phyloP scores from a whole-genome alignment of 2,888 invertebrate species.

The Chrysolina oricalcia region DNA sequence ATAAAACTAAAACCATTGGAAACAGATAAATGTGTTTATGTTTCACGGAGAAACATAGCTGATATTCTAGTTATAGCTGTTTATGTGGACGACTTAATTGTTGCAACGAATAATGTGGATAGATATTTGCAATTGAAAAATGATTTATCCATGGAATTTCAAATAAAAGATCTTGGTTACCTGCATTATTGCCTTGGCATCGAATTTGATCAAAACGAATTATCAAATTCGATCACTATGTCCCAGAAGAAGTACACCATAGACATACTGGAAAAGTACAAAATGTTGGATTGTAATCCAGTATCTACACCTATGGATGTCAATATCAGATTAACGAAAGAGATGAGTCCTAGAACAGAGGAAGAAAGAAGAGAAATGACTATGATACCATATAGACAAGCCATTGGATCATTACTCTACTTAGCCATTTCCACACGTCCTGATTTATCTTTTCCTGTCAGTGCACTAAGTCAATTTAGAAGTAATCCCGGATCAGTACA shows the following conservation, averaged over 20 bases:
- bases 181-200: neutral
- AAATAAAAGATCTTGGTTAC: no score
- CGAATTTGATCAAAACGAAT: no score
- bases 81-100: no score
- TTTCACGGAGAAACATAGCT: no score
- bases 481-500: neutral
- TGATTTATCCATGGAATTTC: neutral
- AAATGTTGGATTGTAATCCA: constrained; percentile 13
- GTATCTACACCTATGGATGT: no score
- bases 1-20: constrained; percentile 6
- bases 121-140: no score
- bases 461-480: neutral
- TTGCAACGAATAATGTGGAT: no score
- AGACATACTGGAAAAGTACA: constrained; percentile 16
- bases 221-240: no score
- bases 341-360: constrained; percentile 1
- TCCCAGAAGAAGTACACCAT: neutral
- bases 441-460: neutral
- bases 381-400: neutral
- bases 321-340: constrained; percentile 3
- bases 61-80: no score
- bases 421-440: neutral
- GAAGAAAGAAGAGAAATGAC: constrained; percentile 18
- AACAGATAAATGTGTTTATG: no score
- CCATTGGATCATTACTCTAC: neutral